Base-by-base conservation (phyloP, 2,888 invertebrate species). In the Melangyna quadrimaculata region DNA sequence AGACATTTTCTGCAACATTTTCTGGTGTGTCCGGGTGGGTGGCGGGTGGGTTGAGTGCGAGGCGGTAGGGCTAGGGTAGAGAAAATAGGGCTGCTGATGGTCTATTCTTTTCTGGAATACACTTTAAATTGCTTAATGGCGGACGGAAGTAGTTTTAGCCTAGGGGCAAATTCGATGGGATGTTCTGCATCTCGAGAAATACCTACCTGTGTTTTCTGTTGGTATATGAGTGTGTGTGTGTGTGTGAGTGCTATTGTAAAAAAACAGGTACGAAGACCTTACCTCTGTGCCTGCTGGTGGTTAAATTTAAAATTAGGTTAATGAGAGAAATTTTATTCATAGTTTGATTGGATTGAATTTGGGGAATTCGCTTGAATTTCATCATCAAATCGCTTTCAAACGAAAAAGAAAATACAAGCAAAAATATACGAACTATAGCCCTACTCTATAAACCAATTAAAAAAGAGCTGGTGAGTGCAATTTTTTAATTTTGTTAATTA, bases 51-150 rank as follows among this genome's bases (percentile, higher is more conserved):
- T n/a, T n/a, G n/a, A n/a, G n/a, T n/a, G n/a, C n/a, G 6, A n/a
- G 32, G 32, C 32, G 57, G 14, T 55, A 27, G 51, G 24, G 19
- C 2, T n/a, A 35, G 19, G 19, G 10, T 35, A 19, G 19, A 14
- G 35, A 24, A 43, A 55, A 70, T 55, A 70, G 53, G 43, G 24
- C 70, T 48, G 37, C 29, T 17, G 37, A 12, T 55, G 37, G 17
- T 55, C 19, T 27, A 70, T 55, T 59, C 22, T 35, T 67, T 59
- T 45, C 27, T 70, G 32, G 55, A 78, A 70, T 69, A 69, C 32
- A 53, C 72, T 73, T 70, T 63, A 86, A 81, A 86, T 86, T 81
- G 77, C 61, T 86, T 81, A 81, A 86, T 86, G 86, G 86, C 78
- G 81, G 81, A 81, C 81, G 84, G 80, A 86, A 86, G 72, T 86